These are phyloP conservation scores for Gallinago nigripennis DNA, from an alignment of 2,797 vertebrate genomes.

Conservation along the genomic window DNA sequence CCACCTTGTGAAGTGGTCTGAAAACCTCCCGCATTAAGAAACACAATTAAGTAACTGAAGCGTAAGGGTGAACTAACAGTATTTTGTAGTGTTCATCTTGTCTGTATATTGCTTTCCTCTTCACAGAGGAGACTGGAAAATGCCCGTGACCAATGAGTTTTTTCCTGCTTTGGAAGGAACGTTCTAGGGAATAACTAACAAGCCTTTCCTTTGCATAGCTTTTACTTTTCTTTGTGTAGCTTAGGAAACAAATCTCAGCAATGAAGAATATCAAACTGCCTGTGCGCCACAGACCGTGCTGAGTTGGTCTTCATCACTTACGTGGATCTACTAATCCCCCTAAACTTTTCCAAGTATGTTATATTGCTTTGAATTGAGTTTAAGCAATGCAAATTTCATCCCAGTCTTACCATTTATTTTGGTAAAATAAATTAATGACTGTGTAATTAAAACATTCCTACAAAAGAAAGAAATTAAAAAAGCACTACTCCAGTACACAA, in stretches of 20 bases:
- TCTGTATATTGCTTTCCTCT: neutral
- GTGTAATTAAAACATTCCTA: neutral
- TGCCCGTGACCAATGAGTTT: rapidly evolving
- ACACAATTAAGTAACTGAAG: neutral
- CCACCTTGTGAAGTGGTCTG: neutral
- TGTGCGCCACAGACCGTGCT: neutral
- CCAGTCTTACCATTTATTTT: neutral
- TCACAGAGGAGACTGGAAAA: neutral
- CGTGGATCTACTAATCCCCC: neutral
- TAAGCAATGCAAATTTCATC: neutral
- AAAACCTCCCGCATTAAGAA: neutral
- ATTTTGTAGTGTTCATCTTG: neutral
- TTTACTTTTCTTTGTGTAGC: neutral
- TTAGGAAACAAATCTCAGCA: neutral
- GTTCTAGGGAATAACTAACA: neutral
- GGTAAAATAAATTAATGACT: neutral
- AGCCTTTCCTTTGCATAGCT: neutral
- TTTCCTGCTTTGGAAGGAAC: neutral
- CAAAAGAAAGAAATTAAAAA: neutral
- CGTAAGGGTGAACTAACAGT: neutral
- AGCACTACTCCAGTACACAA: rapidly evolving
- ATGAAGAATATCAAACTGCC: neutral
- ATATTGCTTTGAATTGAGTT: neutral
- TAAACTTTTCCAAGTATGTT: neutral
- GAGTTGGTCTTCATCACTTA: neutral